Conservation (phyloP, 2,888 invertebrate species). For the Temnothorax unifasciatus region DNA sequence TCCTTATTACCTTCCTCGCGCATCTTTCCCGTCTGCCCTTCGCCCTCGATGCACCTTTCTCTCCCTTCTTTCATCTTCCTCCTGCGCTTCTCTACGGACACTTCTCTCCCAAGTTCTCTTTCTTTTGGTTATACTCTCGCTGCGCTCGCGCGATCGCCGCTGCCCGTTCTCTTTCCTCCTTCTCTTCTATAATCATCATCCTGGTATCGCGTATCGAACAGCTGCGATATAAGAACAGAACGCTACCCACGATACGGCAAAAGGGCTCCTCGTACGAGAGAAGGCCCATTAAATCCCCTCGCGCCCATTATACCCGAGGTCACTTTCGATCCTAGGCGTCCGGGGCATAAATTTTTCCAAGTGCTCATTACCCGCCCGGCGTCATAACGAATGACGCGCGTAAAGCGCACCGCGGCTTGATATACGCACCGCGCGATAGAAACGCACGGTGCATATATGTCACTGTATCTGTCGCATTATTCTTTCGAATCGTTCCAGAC, state of each 20-base stretch:
- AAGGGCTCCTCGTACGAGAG: conserved; percentile 20
- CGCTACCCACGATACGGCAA: conserved; percentile 30
- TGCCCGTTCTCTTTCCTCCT: conserved; percentile 20
- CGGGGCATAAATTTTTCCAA: conserved; percentile 50
- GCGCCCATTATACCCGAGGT: conserved; percentile 47
- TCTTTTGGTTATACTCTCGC: conserved; percentile 29
- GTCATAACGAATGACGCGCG: conserved; percentile 46
- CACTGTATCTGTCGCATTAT: conserved; percentile 14
- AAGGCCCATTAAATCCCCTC: conserved; percentile 56
- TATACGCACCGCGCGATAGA: conserved; percentile 21
- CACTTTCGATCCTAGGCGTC: conserved; percentile 50
- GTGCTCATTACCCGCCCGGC: conserved; percentile 44
- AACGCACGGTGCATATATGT: conserved; percentile 9
- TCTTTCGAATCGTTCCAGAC: neutral
- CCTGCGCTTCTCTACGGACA: neutral
- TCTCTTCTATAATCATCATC: conserved; percentile 56
- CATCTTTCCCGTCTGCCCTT: conserved; percentile 22
- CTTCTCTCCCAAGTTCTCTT: conserved; percentile 37
- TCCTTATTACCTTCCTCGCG: conserved; percentile 66
- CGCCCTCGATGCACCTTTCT: conserved; percentile 5
- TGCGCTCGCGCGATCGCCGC: conserved; percentile 16
- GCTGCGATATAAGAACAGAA: conserved; percentile 52
- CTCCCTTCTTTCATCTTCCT: neutral
- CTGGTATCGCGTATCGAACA: conserved; percentile 61
- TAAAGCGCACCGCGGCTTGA: conserved; percentile 43